These are phyloP conservation scores for Acanthaster planci DNA, from an alignment of 35 echinoderm and acorn worm genomes.

Conservation along the genomic window DNA sequence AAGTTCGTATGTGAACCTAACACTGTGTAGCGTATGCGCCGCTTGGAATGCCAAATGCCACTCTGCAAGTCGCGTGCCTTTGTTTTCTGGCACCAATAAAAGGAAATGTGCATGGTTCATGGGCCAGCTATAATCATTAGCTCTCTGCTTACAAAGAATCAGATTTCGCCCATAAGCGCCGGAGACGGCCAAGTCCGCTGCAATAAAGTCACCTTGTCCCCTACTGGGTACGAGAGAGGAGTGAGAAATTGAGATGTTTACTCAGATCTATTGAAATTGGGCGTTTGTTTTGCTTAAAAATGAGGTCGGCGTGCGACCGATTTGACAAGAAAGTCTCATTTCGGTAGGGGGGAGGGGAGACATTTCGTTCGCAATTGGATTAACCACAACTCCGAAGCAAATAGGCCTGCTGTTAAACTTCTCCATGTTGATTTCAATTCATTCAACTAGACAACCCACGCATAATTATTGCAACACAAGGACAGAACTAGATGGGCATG, in stretches of 20 bases:
- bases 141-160: not conserved
- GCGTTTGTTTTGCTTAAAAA: conserved; percentile 10
- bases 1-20: too few relatives aligned
- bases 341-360: too few relatives aligned
- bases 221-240: not conserved
- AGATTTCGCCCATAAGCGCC: not conserved
- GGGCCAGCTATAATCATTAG: not conserved
- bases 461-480: too few relatives aligned
- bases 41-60: too few relatives aligned
- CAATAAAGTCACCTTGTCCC: not conserved
- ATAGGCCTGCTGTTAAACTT: too few relatives aligned
- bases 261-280: not conserved
- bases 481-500: too few relatives aligned
- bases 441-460: too few relatives aligned
- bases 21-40: too few relatives aligned
- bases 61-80: not conserved
- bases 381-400: too few relatives aligned
- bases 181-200: not conserved
- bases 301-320: not conserved
- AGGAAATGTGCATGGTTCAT: not conserved
- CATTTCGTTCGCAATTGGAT: too few relatives aligned
- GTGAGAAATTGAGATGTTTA: not conserved
- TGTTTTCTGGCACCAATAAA: not conserved
- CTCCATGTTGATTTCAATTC: too few relatives aligned
- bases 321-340: too few relatives aligned